Evolutionary conservation across 2,797 vertebrate species (phyloP).

Genomic region (Pteronotus mesoamericanus): DNA sequence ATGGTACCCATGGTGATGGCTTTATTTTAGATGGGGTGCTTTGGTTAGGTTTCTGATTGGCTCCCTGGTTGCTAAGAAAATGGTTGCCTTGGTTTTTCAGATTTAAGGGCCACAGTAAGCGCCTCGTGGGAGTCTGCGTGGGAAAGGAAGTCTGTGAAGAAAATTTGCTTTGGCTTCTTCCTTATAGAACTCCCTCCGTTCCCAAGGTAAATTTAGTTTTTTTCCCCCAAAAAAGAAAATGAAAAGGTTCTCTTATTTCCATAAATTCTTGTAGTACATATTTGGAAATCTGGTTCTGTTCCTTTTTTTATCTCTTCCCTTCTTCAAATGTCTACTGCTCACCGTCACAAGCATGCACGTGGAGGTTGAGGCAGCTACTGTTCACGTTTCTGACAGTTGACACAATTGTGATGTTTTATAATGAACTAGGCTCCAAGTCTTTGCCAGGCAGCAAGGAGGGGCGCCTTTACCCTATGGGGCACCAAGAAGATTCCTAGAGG

Average conservation of each 20-base stretch:
- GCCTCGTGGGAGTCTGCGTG: slow-evolving; percentile 79
- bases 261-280: slow-evolving; percentile 67
- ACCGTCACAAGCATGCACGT: not conserved
- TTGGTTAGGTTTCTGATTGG: slow-evolving; percentile 71
- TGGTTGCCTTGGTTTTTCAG: slow-evolving; percentile 82
- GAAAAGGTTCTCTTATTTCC: slow-evolving; percentile 75
- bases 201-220: slow-evolving; percentile 80
- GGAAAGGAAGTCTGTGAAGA: slow-evolving; percentile 80
- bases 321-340: slow-evolving; percentile 53
- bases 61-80: slow-evolving; percentile 80
- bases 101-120: slow-evolving; percentile 70
- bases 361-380: slow-evolving; percentile 7
- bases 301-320: slow-evolving; percentile 57
- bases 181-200: slow-evolving; percentile 61
- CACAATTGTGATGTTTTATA: not conserved
- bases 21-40: slow-evolving; percentile 58
- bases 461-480: not conserved
- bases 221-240: slow-evolving; percentile 75
- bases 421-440: not conserved
- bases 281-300: slow-evolving; percentile 72
- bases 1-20: slow-evolving; percentile 35
- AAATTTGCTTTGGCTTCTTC: slow-evolving; percentile 75
- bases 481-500: not conserved
- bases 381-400: slow-evolving; percentile 44
- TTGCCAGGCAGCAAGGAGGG: not conserved